Evolutionary conservation across 2,888 invertebrate genomes (phyloP), one percentile per base, ranked within the genome.

Genomic region (Orthonevra nobilis): DNA sequence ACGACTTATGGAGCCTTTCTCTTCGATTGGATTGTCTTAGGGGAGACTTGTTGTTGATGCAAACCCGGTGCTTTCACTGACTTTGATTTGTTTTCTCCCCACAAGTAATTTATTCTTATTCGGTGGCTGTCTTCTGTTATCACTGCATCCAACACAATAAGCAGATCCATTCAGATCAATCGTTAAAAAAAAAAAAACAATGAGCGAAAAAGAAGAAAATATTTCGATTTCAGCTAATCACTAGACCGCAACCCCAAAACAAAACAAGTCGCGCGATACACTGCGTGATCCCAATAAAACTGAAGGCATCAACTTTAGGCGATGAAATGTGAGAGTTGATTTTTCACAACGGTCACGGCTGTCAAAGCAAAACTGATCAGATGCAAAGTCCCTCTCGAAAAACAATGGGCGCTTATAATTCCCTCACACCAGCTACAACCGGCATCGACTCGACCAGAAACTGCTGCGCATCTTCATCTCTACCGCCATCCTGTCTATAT

Each of bases 31-130:
- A 15, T 14, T 15, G 10, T 20, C 20, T 48, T 12, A 32, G 32
- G 26, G 20, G 12, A 54, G 50, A 30, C 60, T 36, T 52, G 77
- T 70, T 77, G 70, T 70, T 70, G 63, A 64, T 63, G 63, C 42
- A 44, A 32, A 64, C 63, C 9, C 63, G 46, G 75, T 14, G 63
- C 63, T 77, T 77, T 77, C 46, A 77, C 64, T 72, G 60, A 77
- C 63, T 72, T 77, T 44, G 30, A 64, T 30, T 72, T 72, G 58
- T 52, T 64, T 77, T 64, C 38, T 28, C 26, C 2, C 58, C 77
- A 40, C 64, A 64, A 77, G 42, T 72, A 77, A 54, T 66, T 77
- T 77, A 72, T 77, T 77, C 72, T 58, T 72, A 44, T 64, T 23
- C 6, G 64, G 36, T 20, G 44, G 70, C n/a, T n/a, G n/a, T n/a